A percentile compares a stretch with the other conserved stretches of the same genome.
Conservation (phyloP, 2,888 invertebrate species). For the Rosalia funebris region DNA sequence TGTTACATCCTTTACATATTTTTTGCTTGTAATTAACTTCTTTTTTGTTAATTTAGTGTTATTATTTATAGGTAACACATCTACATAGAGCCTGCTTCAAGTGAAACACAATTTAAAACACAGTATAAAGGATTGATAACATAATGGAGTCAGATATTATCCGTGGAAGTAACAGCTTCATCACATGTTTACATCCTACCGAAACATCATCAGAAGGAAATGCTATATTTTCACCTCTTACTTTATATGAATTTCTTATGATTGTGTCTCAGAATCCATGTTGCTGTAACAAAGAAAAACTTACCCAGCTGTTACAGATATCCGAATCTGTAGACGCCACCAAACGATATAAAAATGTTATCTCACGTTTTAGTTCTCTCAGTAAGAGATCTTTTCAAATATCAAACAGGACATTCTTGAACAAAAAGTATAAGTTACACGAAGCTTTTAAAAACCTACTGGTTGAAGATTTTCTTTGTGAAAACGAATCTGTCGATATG, state of each 20-base stretch:
- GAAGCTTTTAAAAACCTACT: not conserved
- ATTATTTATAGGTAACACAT: too few species aligned
- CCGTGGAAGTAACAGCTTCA: not conserved
- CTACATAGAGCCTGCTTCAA: too few species aligned
- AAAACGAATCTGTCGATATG: not conserved
- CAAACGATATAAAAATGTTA: too few species aligned
- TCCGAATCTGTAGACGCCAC: too few species aligned
- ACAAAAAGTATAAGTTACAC: not conserved
- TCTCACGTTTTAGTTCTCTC: too few species aligned
- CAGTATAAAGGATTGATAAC: too few species aligned
- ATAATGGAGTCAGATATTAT: not conserved
- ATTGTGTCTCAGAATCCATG: not conserved
- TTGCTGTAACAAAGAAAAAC: too few species aligned
- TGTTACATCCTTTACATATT: too few species aligned
- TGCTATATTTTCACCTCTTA: not conserved
- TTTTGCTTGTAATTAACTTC: too few species aligned
- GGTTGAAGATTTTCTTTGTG: not conserved
- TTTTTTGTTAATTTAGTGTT: too few species aligned
- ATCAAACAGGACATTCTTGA: not conserved
- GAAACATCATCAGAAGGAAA: not conserved
- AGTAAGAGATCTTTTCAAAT: not conserved
- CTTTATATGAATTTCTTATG: not conserved
- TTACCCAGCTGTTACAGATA: too few species aligned
- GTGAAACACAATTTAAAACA: too few species aligned
- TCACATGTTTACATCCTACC: not conserved